Conservation (phyloP, 2,888 invertebrate species). For the Pachymerium ferrugineum region DNA sequence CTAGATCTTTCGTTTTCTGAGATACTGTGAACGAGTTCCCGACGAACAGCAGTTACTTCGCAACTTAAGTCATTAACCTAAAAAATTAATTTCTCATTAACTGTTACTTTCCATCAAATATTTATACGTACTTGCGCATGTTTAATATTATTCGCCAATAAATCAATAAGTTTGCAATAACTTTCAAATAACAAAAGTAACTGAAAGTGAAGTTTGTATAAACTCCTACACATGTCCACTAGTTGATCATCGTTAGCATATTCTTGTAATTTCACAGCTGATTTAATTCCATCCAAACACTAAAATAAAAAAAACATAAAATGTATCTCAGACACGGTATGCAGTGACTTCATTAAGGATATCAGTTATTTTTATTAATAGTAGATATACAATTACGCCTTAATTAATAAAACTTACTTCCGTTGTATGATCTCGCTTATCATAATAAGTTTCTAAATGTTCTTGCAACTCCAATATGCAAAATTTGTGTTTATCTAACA, state of each 20-base stretch:
- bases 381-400: not conserved
- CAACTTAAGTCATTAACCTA: constrained; percentile 47
- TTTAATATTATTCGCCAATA: constrained; percentile 40
- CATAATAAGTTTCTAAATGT: constrained; percentile 89
- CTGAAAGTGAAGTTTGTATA: constrained; percentile 91
- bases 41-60: constrained; percentile 44
- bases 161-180: constrained; percentile 50
- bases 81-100: no score
- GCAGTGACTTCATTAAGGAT: not conserved
- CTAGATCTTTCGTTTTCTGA: constrained; percentile 46
- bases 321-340: not conserved
- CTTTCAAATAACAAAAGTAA: constrained; percentile 75
- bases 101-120: no score
- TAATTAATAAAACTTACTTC: no score
- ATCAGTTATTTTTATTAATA: not conserved
- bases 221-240: constrained; percentile 73
- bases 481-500: constrained; percentile 78
- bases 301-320: constrained; percentile 42
- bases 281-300: constrained; percentile 50
- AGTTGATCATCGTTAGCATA: constrained; percentile 49
- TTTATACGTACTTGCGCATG: constrained; percentile 44
- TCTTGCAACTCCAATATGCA: constrained; percentile 89
- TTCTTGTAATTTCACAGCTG: constrained; percentile 53
- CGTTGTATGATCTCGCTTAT: constrained; percentile 77
- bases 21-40: constrained; percentile 44